These are phyloP conservation scores for Zeuzera pyrina DNA, from an alignment of 2,888 invertebrate genomes.

Conservation along the genomic window DNA sequence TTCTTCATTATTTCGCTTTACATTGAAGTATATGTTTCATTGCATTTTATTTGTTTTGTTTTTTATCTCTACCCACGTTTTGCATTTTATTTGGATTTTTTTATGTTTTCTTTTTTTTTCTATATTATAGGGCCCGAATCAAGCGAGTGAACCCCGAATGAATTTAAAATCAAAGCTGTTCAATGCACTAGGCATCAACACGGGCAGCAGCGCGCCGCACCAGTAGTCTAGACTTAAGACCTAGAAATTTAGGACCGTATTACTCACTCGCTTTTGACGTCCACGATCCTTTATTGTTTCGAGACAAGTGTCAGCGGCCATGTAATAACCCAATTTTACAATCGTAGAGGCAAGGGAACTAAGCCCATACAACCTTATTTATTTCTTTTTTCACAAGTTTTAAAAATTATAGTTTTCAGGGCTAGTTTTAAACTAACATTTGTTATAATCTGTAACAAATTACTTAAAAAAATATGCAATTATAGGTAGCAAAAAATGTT, in stretches of 20 bases:
- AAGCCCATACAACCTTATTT: not conserved
- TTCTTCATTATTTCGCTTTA: too few relatives aligned
- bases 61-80: constrained; percentile 10
- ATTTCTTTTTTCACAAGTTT: not conserved
- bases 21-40: too few relatives aligned
- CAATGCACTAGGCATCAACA: constrained; percentile 87
- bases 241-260: constrained; percentile 23
- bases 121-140: constrained; percentile 77
- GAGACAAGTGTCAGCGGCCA: constrained; percentile 2
- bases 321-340: constrained; percentile 1
- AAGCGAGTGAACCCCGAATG: constrained; percentile 80
- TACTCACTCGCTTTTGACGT: constrained; percentile 30
- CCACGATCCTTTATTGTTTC: constrained; percentile 19
- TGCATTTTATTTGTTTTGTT: not conserved
- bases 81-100: constrained; percentile 44
- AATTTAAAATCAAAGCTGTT: constrained; percentile 90
- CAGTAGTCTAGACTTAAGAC: constrained; percentile 40
- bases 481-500: too few relatives aligned
- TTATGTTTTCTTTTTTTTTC: constrained; percentile 54
- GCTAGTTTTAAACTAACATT: too few relatives aligned
- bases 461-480: too few relatives aligned
- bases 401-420: too few relatives aligned
- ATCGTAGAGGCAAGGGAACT: not conserved
- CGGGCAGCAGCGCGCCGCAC: constrained; percentile 62
- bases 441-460: too few relatives aligned